Evolutionary conservation across 2,888 invertebrate species (phyloP).

Genomic region (Synanthedon myopaeformis): DNA sequence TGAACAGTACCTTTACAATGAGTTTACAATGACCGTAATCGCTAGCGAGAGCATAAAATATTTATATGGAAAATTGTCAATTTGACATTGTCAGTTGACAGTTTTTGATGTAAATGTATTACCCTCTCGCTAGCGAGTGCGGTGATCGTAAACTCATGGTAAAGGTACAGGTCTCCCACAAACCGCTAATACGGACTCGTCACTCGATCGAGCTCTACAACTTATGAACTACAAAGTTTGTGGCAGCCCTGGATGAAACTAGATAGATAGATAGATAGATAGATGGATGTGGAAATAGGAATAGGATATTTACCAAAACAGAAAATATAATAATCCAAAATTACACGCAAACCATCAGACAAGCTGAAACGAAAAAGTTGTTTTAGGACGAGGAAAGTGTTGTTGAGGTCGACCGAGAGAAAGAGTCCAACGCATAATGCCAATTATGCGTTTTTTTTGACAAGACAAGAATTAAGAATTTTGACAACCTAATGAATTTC

Average conservation of each 20-base stretch:
- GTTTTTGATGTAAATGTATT: too few relatives aligned
- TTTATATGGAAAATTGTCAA: too few relatives aligned
- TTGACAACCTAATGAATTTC: slow-evolving; percentile 17
- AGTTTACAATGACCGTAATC: too few relatives aligned
- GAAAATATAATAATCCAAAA: slow-evolving; percentile 45
- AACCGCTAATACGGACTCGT: slow-evolving; percentile 52
- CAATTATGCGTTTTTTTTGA: too few relatives aligned
- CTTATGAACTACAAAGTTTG: slow-evolving; percentile 35
- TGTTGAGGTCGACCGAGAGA: slow-evolving; percentile 29
- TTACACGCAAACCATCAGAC: slow-evolving; percentile 71
- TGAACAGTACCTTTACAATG: neutral
- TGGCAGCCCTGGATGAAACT: slow-evolving; percentile 32
- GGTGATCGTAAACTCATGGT: too few relatives aligned
- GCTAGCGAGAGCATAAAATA: too few relatives aligned
- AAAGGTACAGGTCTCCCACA: slow-evolving; percentile 40
- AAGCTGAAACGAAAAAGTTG: slow-evolving; percentile 54
- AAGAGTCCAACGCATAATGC: slow-evolving; percentile 49
- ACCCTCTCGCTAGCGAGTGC: too few relatives aligned
- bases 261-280: slow-evolving; percentile 7
- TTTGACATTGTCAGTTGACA: too few relatives aligned
- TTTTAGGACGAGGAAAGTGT: slow-evolving; percentile 17
- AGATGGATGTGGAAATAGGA: slow-evolving; percentile 9
- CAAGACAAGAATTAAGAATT: too few relatives aligned
- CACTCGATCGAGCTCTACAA: slow-evolving; percentile 34
- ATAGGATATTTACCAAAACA: slow-evolving; percentile 59